Evolutionary conservation across 1,140 invertebrate species (phyloP), one percentile per base, ranked within the genome.

Genomic region (Ips nitidus): DNA sequence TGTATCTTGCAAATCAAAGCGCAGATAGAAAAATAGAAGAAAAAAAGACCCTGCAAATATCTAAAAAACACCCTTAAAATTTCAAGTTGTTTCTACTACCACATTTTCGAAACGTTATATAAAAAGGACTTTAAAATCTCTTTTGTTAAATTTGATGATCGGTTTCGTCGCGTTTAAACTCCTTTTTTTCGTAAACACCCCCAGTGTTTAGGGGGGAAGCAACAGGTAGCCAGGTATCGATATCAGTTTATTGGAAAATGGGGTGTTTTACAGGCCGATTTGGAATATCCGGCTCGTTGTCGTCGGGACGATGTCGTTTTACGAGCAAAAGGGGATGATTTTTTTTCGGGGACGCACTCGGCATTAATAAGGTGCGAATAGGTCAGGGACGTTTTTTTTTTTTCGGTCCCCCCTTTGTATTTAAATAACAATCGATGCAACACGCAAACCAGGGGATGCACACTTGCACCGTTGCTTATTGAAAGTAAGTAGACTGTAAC

Each of bases 161-260:
- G 45, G 45, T 50, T 50, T 22, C 45, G 6, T 50, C 45, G 45
- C 45, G 22, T 8, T 8, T 50, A 6, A 50, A 50, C 1, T 22
- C 22, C 45, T 50, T 50, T 50, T 50, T 50, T 50, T 22, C 45
- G 45, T 50, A 22, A 50, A 22, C 22, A 22, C 22, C 72, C 76
- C 71, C 72, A 69, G 53, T 60, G 64, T 66, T 68, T 60, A 68
- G 50, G n/a, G 64, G 67, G 47, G 61, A 64, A 73, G 77, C 77
- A 79, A 79, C 77, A 79, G 77, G 77, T 79, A 74, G 61, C 72
- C 43, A 70, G 77, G 74, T 79, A 79, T 79, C 75, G 78, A 77
- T 79, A 79, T 78, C 78, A 77, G 78, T 79, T 79, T 79, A 79
- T 79, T 79, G 78, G 78, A 78, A 79, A 79, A 79, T 78, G 77